These are phyloP conservation scores for Peromyscus maniculatus DNA, from an alignment of 2,113 vertebrate species.

Conservation along the genomic window DNA sequence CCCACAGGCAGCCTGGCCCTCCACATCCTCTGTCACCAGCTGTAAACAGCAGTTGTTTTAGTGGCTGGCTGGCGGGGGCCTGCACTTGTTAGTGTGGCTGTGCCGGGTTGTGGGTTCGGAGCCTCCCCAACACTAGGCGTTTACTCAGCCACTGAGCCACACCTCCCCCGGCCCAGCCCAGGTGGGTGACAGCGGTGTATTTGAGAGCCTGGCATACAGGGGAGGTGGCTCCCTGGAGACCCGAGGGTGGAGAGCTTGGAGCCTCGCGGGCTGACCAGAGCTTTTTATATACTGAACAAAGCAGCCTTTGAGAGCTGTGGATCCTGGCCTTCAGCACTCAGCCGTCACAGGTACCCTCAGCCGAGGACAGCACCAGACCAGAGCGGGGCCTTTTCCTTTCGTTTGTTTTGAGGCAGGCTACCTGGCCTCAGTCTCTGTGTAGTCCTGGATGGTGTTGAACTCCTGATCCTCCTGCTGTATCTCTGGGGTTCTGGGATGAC, in stretches of 20 bases:
- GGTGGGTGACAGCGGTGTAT: neutral
- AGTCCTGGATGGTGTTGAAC: neutral
- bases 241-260: neutral
- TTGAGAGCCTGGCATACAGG: neutral
- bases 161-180: neutral
- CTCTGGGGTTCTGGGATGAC: neutral
- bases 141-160: neutral
- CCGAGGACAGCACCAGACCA: neutral
- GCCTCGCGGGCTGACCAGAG: neutral
- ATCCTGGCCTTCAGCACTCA: accelerated
- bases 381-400: neutral
- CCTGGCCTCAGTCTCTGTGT: neutral
- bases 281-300: neutral
- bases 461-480: neutral
- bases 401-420: neutral
- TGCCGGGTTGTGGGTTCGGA: neutral
- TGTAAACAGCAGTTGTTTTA: neutral
- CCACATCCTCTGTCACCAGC: neutral
- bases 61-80: neutral
- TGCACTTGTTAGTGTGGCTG: neutral
- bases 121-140: too few relatives aligned
- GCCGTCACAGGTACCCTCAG: accelerated
- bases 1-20: neutral
- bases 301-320: neutral
- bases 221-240: neutral